phyloP scores from a whole-genome alignment of 2,888 invertebrate genomes.

The Scaptomyza polygonia region DNA sequence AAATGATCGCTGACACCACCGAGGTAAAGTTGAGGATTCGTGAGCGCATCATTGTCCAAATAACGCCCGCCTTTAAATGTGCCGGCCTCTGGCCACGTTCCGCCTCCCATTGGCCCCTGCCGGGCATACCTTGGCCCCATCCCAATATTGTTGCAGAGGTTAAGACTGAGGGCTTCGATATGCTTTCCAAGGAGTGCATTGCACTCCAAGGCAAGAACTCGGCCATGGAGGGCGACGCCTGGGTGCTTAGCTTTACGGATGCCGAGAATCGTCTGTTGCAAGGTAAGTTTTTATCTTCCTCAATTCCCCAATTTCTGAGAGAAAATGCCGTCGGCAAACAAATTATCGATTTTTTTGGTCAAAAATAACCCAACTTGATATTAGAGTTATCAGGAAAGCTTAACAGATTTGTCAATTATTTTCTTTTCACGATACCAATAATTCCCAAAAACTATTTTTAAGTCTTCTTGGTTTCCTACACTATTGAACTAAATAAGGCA shows the following conservation, averaged over 20 bases:
- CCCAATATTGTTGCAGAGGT: constrained; percentile 96
- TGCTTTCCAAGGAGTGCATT: constrained; percentile 94
- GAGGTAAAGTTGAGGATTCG: constrained; percentile 96
- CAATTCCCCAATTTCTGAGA: neutral
- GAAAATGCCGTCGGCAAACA: constrained; percentile 54
- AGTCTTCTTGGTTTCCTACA: too few relatives aligned
- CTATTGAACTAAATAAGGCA: too few relatives aligned
- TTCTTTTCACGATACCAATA: too few relatives aligned
- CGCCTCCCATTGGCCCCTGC: constrained; percentile 96
- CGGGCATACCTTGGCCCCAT: constrained; percentile 96
- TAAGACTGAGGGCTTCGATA: constrained; percentile 97
- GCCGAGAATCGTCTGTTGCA: constrained; percentile 95
- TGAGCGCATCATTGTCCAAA: constrained; percentile 96
- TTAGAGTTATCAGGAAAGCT: too few relatives aligned
- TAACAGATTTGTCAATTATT: too few relatives aligned
- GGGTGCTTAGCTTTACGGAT: constrained; percentile 96
- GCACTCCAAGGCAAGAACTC: constrained; percentile 94
- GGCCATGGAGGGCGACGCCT: constrained; percentile 98
- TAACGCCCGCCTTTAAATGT: constrained; percentile 97
- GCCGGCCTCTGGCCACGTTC: constrained; percentile 97
- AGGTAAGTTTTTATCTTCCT: constrained; percentile 84
- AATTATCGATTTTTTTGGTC: too few relatives aligned
- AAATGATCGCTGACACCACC: constrained; percentile 97
- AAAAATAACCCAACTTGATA: too few relatives aligned
- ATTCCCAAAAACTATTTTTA: too few relatives aligned